Percentiles rank a stretch among this genome's conserved stretches.
phyloP scores from a whole-genome alignment of 1,140 invertebrate species.

The honey bee (Apis mellifera) region DNA sequence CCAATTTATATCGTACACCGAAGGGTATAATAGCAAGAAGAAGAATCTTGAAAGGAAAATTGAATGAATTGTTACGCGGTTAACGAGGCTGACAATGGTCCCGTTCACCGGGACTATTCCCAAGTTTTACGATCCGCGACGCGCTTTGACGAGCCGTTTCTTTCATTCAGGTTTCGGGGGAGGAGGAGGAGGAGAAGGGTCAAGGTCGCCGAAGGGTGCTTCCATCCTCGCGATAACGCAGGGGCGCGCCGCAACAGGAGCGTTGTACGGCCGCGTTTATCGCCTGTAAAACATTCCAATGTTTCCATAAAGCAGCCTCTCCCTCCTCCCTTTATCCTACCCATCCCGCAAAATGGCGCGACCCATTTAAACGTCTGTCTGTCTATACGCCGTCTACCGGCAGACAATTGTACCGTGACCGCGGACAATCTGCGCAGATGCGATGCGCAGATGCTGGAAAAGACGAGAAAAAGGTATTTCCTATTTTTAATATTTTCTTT shows the following conservation, averaged over 20 bases:
- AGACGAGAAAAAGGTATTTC: too few species aligned
- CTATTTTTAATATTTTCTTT: too few species aligned
- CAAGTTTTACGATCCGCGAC: constrained; percentile 11
- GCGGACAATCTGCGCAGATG: too few species aligned
- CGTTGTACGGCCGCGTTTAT: constrained; percentile 46
- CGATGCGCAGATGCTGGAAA: too few species aligned
- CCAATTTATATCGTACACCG: too few species aligned
- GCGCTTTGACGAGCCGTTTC: background rate
- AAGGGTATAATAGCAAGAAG: too few species aligned
- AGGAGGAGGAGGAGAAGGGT: constrained; percentile 53
- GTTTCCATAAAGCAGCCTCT: background rate
- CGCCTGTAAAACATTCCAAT: constrained; percentile 47
- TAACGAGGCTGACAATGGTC: background rate
- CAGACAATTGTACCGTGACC: too few species aligned
- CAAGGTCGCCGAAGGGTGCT: constrained; percentile 32
- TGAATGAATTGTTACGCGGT: background rate
- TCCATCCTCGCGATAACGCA: background rate
- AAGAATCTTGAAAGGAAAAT: too few species aligned
- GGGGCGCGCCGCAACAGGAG: background rate
- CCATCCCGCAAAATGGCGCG: too few species aligned
- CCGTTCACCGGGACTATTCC: too few species aligned
- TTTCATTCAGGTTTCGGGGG: constrained; percentile 11
- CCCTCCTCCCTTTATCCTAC: background rate
- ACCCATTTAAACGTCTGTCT: too few species aligned
- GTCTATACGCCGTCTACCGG: too few species aligned